Evolutionary conservation across 2,888 invertebrate genomes (phyloP).

Genomic region (Heterodera filipjevi): DNA sequence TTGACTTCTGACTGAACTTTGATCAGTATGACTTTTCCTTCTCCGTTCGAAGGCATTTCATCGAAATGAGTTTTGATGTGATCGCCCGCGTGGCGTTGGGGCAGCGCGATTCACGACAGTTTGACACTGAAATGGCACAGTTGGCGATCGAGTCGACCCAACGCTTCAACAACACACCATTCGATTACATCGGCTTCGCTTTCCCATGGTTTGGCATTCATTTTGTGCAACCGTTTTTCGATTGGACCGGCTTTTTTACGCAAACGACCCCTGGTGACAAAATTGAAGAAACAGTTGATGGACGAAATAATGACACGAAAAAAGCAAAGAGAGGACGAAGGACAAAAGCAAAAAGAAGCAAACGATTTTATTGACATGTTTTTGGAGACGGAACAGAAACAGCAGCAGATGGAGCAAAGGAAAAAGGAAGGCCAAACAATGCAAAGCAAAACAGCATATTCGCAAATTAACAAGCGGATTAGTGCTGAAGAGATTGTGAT

Average conservation of each 20-base stretch:
- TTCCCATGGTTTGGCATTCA: conserved; percentile 27
- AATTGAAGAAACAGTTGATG: conserved; percentile 34
- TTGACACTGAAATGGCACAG: conserved; percentile 27
- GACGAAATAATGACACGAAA: conserved; percentile 42
- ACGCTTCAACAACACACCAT: not conserved
- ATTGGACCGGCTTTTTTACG: conserved; percentile 16
- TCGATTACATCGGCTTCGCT: conserved; percentile 18
- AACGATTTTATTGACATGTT: conserved; percentile 62
- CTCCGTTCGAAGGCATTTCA: conserved; percentile 57
- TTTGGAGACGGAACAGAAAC: conserved; percentile 40
- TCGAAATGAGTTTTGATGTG: conserved; percentile 69
- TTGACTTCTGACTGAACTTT: no score
- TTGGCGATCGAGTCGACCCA: conserved; percentile 21
- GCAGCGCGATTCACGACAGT: conserved; percentile 38
- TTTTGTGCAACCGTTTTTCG: conserved; percentile 4
- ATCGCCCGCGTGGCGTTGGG: conserved; percentile 69
- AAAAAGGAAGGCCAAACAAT: not conserved
- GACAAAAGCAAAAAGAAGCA: not conserved
- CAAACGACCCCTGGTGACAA: conserved; percentile 31
- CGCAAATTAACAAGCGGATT: not conserved
- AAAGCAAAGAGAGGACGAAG: conserved; percentile 9
- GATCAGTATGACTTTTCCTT: not conserved
- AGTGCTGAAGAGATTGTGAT: conserved; percentile 52
- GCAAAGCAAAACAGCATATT: not conserved
- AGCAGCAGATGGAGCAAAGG: not conserved